These are phyloP conservation scores for Petrolisthes cinctipes DNA, from an alignment of 2,888 invertebrate species.

Conservation along the genomic window DNA sequence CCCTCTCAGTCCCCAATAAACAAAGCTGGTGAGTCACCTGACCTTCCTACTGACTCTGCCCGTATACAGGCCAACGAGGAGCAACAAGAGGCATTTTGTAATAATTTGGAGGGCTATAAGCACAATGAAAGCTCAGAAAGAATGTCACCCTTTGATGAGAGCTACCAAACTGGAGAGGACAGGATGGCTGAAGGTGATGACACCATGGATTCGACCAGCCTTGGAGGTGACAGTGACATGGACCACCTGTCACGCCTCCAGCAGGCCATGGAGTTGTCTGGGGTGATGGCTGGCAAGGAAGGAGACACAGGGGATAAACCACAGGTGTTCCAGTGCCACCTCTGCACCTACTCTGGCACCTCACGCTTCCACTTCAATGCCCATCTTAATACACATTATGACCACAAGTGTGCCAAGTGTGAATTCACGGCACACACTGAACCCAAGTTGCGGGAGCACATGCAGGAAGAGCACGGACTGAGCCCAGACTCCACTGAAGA, in stretches of 20 bases:
- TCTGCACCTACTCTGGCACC: slow-evolving; percentile 72
- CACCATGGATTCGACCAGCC: slow-evolving; percentile 37
- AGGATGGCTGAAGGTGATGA: slow-evolving; percentile 39
- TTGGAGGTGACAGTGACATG: slow-evolving; percentile 34
- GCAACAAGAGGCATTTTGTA: slow-evolving; percentile 17
- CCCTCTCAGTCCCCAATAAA: slow-evolving; percentile 45
- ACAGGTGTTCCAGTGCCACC: slow-evolving; percentile 72
- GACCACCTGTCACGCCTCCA: slow-evolving; percentile 59
- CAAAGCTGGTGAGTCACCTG: slow-evolving; percentile 56
- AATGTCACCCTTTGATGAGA: slow-evolving; percentile 47
- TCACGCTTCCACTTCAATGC: slow-evolving; percentile 73
- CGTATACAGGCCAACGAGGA: slow-evolving; percentile 39
- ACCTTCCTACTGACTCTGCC: slow-evolving; percentile 53
- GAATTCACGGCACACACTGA: slow-evolving; percentile 71
- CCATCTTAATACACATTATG: slow-evolving; percentile 75
- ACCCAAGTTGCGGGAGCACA: slow-evolving; percentile 72
- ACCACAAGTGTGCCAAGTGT: slow-evolving; percentile 73
- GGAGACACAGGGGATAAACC: slow-evolving; percentile 59
- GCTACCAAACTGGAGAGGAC: slow-evolving; percentile 43
- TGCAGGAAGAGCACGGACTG: slow-evolving; percentile 72
- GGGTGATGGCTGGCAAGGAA: slow-evolving; percentile 56
- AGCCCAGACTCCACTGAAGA: slow-evolving; percentile 68
- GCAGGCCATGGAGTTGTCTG: slow-evolving; percentile 57
- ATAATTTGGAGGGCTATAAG: slow-evolving; percentile 19
- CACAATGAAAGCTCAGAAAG: slow-evolving; percentile 33